A percentile compares a stretch with the other conserved stretches of the same genome.
These are phyloP conservation scores for Irena cyanogastra DNA, from an alignment of 2,113 vertebrate species.

Conservation along the genomic window DNA sequence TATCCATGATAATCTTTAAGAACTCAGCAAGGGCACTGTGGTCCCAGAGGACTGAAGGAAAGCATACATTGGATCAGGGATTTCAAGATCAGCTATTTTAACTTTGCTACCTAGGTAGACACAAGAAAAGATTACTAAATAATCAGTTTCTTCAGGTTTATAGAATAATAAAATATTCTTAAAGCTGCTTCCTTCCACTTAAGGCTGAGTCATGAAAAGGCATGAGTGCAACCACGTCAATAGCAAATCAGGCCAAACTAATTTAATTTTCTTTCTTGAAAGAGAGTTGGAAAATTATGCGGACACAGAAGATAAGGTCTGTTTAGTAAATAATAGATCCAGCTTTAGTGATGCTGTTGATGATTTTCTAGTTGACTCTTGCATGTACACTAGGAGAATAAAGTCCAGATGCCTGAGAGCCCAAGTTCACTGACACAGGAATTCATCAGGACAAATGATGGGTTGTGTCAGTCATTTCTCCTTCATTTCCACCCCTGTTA, in stretches of 20 bases:
- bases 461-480: background rate
- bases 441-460: background rate
- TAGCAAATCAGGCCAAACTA: background rate
- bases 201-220: background rate
- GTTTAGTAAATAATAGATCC: background rate
- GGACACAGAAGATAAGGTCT: background rate
- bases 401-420: background rate
- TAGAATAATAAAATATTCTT: background rate
- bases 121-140: background rate
- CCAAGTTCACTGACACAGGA: background rate
- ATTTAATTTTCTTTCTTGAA: background rate
- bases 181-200: background rate
- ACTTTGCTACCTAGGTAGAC: background rate
- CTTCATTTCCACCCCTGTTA: background rate
- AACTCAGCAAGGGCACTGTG: background rate
- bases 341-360: background rate
- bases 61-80: rapidly evolving
- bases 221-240: background rate
- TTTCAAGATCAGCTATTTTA: background rate
- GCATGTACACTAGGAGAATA: background rate
- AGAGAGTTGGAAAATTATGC: background rate
- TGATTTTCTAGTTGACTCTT: background rate
- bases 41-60: background rate
- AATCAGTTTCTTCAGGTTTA: background rate
- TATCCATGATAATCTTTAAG: background rate